Conservation (phyloP, 2,797 vertebrate genomes). For the Kryptolebias ocellatus region DNA sequence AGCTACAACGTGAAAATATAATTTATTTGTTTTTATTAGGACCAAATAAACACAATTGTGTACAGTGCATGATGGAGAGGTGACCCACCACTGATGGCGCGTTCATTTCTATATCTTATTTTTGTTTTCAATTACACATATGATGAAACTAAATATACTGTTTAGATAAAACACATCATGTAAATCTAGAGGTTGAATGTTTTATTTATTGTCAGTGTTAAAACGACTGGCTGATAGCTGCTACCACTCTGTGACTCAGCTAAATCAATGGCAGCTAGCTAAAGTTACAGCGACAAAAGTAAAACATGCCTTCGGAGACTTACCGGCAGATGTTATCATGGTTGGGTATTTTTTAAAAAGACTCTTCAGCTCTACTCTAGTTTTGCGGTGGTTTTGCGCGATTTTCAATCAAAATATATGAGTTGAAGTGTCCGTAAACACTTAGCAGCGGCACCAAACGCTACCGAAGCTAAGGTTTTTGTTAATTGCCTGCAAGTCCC, state of each 20-base stretch:
- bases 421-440: neutral
- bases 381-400: constrained; percentile 7
- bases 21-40: too few species aligned
- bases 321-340: constrained; percentile 88
- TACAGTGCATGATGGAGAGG: too few species aligned
- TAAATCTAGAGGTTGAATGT: neutral
- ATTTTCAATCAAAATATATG: neutral
- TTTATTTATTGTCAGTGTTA: constrained; percentile 6
- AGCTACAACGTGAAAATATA: too few species aligned
- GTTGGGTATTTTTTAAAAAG: constrained; percentile 53
- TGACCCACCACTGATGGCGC: neutral
- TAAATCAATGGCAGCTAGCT: constrained; percentile 77
- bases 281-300: constrained; percentile 37
- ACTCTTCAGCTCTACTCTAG: constrained; percentile 41
- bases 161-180: neutral
- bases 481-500: constrained; percentile 49
- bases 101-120: neutral
- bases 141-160: neutral
- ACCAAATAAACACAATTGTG: too few species aligned
- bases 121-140: neutral
- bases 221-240: neutral
- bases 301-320: constrained; percentile 38
- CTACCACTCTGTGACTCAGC: constrained; percentile 83
- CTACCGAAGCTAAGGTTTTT: constrained; percentile 63
- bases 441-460: neutral